Evolutionary conservation across 2,888 invertebrate genomes (phyloP).

Genomic region (Calameuta idolon): DNA sequence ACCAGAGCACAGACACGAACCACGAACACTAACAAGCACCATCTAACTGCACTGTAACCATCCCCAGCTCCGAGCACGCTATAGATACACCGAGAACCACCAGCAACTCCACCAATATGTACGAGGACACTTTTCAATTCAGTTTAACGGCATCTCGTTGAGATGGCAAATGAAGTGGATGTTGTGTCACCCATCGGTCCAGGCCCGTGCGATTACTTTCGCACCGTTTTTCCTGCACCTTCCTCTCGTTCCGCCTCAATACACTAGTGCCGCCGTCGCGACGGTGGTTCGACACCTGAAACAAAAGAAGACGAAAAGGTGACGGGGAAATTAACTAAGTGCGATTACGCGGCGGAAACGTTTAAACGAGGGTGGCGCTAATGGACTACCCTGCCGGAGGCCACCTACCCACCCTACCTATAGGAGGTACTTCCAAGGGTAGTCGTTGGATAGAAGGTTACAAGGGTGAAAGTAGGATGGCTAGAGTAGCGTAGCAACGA

Average conservation of each 20-base stretch:
- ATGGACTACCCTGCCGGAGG: conserved; percentile 39
- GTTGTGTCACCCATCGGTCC: background rate
- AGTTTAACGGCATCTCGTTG: background rate
- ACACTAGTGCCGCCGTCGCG: background rate
- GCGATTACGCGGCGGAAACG: conserved; percentile 55
- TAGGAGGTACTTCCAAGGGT: background rate
- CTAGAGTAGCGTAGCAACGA: conserved; percentile 5
- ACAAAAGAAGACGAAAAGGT: conserved; percentile 42
- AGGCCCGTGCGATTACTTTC: background rate
- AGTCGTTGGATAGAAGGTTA: conserved; percentile 4
- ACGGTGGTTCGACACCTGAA: conserved; percentile 33
- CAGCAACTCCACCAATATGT: background rate
- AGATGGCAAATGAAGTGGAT: background rate
- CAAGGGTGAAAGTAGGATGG: conserved; percentile 1
- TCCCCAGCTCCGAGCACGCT: background rate
- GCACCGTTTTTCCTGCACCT: background rate
- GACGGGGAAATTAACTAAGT: conserved; percentile 51
- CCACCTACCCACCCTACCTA: background rate
- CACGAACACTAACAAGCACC: background rate
- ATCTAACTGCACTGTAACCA: background rate
- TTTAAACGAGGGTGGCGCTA: conserved; percentile 50
- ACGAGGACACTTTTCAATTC: background rate
- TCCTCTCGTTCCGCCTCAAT: background rate
- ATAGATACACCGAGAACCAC: background rate
- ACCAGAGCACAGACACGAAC: background rate